Conservation (phyloP, 2,797 vertebrate species). For the Dallia pectoralis region DNA sequence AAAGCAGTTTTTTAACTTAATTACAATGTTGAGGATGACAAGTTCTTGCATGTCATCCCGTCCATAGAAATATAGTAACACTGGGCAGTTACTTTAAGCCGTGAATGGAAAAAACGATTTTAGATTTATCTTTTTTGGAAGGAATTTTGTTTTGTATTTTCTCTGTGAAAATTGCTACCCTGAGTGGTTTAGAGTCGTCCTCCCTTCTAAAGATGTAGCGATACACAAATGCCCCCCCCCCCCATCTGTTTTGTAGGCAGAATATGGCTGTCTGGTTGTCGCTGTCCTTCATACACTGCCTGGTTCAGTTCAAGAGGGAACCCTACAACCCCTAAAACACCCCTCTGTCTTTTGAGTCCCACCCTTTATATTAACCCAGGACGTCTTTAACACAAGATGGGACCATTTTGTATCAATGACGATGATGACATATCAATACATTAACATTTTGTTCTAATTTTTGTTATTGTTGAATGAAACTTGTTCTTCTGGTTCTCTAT, state of each 20-base stretch:
- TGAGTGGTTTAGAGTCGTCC: conserved; percentile 72
- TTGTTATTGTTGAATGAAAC: conserved; percentile 86
- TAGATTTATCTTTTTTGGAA: conserved; percentile 72
- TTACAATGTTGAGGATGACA: too few relatives aligned
- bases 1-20: too few relatives aligned
- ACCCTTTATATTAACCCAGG: conserved; percentile 69
- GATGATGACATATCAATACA: conserved; percentile 88
- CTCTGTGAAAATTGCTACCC: conserved; percentile 78
- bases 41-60: too few relatives aligned
- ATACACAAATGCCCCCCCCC: conserved; percentile 75
- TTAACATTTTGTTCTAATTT: conserved; percentile 65
- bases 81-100: too few relatives aligned
- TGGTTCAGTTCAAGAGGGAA: conserved; percentile 85
- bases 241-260: conserved; percentile 79
- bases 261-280: conserved; percentile 83
- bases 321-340: conserved; percentile 64
- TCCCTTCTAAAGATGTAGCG: conserved; percentile 79
- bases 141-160: conserved; percentile 78
- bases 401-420: conserved; percentile 81
- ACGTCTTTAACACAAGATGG: conserved; percentile 93
- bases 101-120: conserved; percentile 67
- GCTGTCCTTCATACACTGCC: conserved; percentile 87
- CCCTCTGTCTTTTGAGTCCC: conserved; percentile 56
- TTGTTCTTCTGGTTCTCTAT: conserved; percentile 76
- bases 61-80: too few relatives aligned